Percentiles rank a stretch among this genome's conserved stretches.
phyloP scores from a whole-genome alignment of 2,888 invertebrate species.

The Anoncus sp. region DNA sequence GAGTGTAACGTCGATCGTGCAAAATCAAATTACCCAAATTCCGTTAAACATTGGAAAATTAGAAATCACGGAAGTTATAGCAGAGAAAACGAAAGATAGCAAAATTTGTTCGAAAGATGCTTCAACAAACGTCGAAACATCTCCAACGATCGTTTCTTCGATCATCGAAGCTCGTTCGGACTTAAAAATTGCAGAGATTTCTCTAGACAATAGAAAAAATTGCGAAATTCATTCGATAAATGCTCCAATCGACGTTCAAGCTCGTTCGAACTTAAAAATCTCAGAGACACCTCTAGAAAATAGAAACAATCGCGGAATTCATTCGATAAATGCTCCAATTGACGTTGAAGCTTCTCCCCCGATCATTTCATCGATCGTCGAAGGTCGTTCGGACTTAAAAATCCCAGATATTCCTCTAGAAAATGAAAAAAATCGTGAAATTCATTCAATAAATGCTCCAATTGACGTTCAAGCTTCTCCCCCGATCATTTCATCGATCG shows the following conservation, averaged over 20 bases:
- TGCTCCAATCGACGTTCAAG: not conserved
- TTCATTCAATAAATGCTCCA: not conserved
- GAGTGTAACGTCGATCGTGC: slow-evolving; percentile 11
- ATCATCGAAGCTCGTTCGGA: not conserved
- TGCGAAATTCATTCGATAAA: not conserved
- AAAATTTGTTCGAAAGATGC: not conserved
- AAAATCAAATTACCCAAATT: slow-evolving; percentile 6
- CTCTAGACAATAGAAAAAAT: not conserved
- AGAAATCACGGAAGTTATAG: not conserved
- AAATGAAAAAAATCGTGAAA: not conserved
- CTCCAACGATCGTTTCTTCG: not conserved
- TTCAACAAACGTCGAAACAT: not conserved
- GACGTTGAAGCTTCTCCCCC: slow-evolving; percentile 7
- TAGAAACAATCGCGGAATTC: not conserved
- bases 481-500: not conserved
- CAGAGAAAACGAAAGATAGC: not conserved
- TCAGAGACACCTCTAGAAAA: not conserved
- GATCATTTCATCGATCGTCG: slow-evolving; percentile 1
- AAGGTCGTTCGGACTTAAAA: not conserved
- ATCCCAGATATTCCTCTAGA: not conserved
- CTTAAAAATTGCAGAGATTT: not conserved
- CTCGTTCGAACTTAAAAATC: not conserved
- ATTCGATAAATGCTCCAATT: not conserved
- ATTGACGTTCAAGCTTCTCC: slow-evolving; percentile 32
- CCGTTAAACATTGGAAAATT: not conserved